phyloP scores from a whole-genome alignment of 2,888 invertebrate genomes.

The Plebejus melissa region DNA sequence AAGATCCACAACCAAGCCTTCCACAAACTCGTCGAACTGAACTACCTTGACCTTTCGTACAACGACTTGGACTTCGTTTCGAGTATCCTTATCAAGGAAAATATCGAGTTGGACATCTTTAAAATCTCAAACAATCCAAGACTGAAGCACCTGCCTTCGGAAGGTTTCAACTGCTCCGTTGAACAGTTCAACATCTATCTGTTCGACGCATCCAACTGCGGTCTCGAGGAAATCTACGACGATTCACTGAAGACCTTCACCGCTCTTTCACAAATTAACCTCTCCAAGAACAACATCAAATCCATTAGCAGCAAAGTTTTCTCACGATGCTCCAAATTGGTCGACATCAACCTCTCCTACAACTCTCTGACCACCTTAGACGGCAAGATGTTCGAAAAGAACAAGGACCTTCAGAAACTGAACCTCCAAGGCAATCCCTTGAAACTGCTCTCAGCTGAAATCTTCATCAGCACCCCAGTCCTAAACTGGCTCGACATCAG shows the following conservation, averaged over 20 bases:
- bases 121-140: conserved; percentile 85
- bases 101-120: conserved; percentile 83
- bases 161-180: conserved; percentile 81
- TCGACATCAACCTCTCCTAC: conserved; percentile 84
- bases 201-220: conserved; percentile 87
- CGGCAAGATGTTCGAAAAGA: conserved; percentile 82
- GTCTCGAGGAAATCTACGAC: conserved; percentile 80
- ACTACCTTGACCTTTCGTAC: conserved; percentile 85
- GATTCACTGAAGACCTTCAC: conserved; percentile 86
- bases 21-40: conserved; percentile 81
- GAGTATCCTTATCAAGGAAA: conserved; percentile 83
- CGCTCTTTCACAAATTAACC: conserved; percentile 81
- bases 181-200: conserved; percentile 82
- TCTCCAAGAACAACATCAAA: conserved; percentile 83
- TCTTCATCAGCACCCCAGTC: conserved; percentile 81
- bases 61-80: conserved; percentile 84
- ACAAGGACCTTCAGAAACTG: conserved; percentile 81
- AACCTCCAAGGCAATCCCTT: conserved; percentile 87
- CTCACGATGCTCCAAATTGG: conserved; percentile 76
- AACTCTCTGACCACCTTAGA: conserved; percentile 82
- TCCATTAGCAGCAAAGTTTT: conserved; percentile 78
- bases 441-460: conserved; percentile 81
- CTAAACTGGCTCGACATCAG: conserved; percentile 85
- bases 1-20: conserved; percentile 85
- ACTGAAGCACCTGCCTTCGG: conserved; percentile 82